Conservation (phyloP, 2,113 vertebrate genomes). For the Labeo rohita region DNA sequence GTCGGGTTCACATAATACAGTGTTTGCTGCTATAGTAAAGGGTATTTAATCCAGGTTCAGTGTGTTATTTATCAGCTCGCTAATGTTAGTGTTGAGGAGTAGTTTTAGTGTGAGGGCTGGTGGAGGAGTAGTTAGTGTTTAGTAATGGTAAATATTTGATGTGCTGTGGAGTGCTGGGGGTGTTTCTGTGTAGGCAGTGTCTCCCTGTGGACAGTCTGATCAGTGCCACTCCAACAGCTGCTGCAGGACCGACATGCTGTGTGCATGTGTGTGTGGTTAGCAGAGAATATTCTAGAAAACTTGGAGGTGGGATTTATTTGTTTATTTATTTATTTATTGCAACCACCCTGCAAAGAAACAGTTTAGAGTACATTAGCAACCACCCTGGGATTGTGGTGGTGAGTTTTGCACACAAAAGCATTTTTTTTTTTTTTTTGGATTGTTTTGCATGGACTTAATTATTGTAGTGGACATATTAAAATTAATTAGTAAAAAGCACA, state of each 20-base stretch:
- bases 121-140: slow-evolving; percentile 48
- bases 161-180: slow-evolving; percentile 33
- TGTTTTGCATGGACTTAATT: not conserved
- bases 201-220: slow-evolving; percentile 60
- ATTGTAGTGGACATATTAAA: not conserved
- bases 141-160: slow-evolving; percentile 52
- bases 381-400: not conserved
- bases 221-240: slow-evolving; percentile 54
- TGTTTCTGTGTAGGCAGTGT: slow-evolving; percentile 55
- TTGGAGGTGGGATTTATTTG: not conserved
- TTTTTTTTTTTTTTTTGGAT: not conserved
- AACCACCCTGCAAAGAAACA: not conserved
- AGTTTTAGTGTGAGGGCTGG: slow-evolving; percentile 4
- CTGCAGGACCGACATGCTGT: not conserved
- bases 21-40: not conserved
- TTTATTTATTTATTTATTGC: not conserved
- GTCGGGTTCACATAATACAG: not conserved
- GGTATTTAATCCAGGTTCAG: not conserved
- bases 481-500: too few species aligned
- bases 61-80: not conserved
- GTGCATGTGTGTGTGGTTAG: not conserved
- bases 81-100: slow-evolving; percentile 3
- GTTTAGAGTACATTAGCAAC: not conserved
- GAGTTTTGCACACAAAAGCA: not conserved
- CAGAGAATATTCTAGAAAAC: not conserved